phyloP scores from a whole-genome alignment of 2,113 vertebrate species.

The Uropsilus gracilis region DNA sequence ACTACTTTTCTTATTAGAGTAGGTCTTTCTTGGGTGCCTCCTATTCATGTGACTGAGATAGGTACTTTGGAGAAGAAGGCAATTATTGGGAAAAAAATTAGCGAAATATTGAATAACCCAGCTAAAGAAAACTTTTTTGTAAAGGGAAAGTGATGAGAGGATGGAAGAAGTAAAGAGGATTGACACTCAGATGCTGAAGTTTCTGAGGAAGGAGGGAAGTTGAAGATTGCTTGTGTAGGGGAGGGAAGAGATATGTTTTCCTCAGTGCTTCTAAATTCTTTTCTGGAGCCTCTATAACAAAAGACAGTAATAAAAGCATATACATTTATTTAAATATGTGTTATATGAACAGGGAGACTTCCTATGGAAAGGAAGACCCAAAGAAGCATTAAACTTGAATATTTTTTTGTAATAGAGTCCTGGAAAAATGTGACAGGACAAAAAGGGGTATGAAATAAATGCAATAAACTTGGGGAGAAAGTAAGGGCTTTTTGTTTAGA shows the following conservation, averaged over 20 bases:
- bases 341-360: neutral
- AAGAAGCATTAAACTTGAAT: neutral
- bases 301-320: neutral
- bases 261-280: neutral
- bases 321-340: neutral
- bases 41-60: neutral
- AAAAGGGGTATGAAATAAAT: neutral
- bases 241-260: neutral
- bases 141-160: neutral
- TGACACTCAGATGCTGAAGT: neutral
- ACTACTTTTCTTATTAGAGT: neutral
- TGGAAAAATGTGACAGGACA: neutral
- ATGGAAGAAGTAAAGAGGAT: neutral
- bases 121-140: neutral
- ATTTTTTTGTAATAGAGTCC: neutral
- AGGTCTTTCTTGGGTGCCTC: neutral
- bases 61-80: neutral
- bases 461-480: neutral
- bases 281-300: neutral
- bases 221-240: neutral
- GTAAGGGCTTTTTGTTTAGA: neutral
- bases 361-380: neutral
- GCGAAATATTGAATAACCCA: neutral
- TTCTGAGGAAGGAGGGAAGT: neutral
- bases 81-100: neutral